phyloP scores from a whole-genome alignment of 2,113 vertebrate species.

The Odontophorus gujanensis region DNA sequence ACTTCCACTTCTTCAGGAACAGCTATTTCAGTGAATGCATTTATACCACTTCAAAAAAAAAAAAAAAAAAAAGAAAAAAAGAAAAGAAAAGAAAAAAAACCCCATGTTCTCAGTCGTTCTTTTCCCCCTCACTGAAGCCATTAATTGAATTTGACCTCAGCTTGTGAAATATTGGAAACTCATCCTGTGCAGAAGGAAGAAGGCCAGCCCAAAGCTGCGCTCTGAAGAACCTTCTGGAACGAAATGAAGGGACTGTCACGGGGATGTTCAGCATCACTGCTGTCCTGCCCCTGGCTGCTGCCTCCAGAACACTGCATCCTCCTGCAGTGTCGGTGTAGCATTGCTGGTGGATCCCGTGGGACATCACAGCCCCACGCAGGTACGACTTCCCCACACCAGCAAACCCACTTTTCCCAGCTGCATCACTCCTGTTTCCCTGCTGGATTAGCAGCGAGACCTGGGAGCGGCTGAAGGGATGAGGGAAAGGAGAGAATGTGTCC shows the following conservation, averaged over 20 bases:
- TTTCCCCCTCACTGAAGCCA: constrained; percentile 13
- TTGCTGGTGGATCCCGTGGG: neutral
- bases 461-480: neutral
- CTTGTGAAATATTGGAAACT: constrained; percentile 26
- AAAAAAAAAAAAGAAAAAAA: neutral
- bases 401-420: neutral
- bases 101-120: neutral
- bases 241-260: neutral
- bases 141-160: constrained; percentile 61
- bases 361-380: neutral
- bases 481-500: constrained; percentile 44
- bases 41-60: neutral
- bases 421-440: neutral
- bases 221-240: neutral
- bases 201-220: neutral
- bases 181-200: neutral
- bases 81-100: neutral
- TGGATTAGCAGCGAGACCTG: neutral
- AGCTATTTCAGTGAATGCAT: neutral
- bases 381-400: neutral
- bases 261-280: neutral
- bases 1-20: neutral
- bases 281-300: neutral
- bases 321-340: neutral
- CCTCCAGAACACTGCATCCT: neutral